Conservation (phyloP, 2,888 invertebrate species). For the Entomobrya multifasciata region DNA sequence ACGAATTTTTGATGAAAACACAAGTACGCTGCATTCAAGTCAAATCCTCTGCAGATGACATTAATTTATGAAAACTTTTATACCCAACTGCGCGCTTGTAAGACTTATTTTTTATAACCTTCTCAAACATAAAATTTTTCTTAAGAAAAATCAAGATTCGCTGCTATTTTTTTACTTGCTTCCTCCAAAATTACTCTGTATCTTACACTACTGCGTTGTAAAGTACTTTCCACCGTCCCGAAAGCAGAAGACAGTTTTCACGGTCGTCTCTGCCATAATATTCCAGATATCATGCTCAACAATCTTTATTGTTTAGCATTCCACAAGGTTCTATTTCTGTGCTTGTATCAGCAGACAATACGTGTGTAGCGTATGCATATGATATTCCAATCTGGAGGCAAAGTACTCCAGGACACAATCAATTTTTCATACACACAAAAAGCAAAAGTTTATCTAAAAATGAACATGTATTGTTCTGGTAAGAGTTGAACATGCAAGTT, state of each 20-base stretch:
- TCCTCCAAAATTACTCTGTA: too few species aligned
- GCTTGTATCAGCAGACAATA: background rate
- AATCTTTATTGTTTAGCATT: constrained; percentile 12
- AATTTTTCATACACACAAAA: constrained; percentile 33
- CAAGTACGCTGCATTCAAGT: too few species aligned
- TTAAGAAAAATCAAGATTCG: too few species aligned
- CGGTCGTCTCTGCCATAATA: background rate
- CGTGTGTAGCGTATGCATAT: background rate
- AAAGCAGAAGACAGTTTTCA: constrained; percentile 7
- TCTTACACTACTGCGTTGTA: too few species aligned
- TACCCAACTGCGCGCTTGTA: too few species aligned
- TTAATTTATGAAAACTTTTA: too few species aligned
- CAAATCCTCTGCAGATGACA: too few species aligned
- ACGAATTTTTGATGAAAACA: too few species aligned
- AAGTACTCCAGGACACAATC: background rate
- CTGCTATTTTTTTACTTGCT: too few species aligned
- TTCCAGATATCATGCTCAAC: background rate
- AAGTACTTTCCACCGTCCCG: background rate
- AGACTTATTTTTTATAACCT: too few species aligned
- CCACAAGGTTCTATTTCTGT: background rate
- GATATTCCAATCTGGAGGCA: background rate
- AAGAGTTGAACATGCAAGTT: background rate
- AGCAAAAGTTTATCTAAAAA: background rate
- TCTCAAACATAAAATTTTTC: too few species aligned
- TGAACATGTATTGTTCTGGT: constrained; percentile 29